Evolutionary conservation across 2,888 invertebrate genomes (phyloP).

Genomic region (Alloscopus bannaensis): DNA sequence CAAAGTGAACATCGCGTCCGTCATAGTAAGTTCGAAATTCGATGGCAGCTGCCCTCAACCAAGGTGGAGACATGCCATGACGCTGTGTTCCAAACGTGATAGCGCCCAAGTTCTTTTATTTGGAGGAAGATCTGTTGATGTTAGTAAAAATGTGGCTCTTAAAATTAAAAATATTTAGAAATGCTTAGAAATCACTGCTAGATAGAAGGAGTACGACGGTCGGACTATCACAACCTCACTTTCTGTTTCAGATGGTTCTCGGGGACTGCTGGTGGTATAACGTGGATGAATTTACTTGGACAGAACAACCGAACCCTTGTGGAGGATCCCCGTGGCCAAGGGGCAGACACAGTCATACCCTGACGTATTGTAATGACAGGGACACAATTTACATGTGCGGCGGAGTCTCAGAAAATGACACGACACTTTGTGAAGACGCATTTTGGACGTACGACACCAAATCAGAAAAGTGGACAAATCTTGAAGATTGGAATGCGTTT

Average conservation of each 20-base stretch:
- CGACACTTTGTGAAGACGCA: constrained; percentile 64
- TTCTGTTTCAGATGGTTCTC: constrained; percentile 52
- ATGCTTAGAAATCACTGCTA: neutral
- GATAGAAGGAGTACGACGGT: too few species aligned
- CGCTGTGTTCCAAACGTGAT: constrained; percentile 42
- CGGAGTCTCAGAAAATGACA: constrained; percentile 66
- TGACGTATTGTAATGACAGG: constrained; percentile 47
- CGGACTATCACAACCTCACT: too few species aligned
- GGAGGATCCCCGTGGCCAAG: constrained; percentile 33
- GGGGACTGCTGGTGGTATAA: constrained; percentile 68
- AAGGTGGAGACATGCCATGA: constrained; percentile 70
- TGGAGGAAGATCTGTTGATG: constrained; percentile 67
- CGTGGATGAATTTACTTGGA: constrained; percentile 62
- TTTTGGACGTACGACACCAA: constrained; percentile 62
- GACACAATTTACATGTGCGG: constrained; percentile 65
- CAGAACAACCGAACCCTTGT: neutral
- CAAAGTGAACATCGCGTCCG: constrained; percentile 48
- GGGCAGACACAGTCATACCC: constrained; percentile 66
- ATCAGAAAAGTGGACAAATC: constrained; percentile 59
- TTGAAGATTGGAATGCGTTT: constrained; percentile 50
- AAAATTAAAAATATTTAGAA: constrained; percentile 4
- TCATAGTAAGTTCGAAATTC: constrained; percentile 49
- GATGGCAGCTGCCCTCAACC: constrained; percentile 57
- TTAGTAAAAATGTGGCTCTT: too few species aligned
- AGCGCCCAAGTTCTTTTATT: constrained; percentile 61